These are phyloP conservation scores for Lasioglossum villosulum DNA, from an alignment of 2,888 invertebrate genomes.

Conservation along the genomic window DNA sequence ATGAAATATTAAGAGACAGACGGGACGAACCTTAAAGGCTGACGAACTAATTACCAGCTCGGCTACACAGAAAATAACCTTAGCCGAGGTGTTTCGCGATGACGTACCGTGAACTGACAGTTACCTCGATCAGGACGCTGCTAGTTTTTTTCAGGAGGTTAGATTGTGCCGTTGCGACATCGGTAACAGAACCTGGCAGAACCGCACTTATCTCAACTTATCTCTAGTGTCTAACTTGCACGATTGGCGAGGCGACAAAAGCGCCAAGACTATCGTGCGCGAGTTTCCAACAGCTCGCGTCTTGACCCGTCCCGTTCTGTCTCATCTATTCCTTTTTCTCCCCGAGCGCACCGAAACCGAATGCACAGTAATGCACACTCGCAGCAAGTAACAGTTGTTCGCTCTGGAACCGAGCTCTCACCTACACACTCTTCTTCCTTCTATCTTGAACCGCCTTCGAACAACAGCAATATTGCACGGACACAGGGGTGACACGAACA, in stretches of 20 bases:
- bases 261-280: constrained; percentile 46
- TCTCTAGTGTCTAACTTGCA: constrained; percentile 53
- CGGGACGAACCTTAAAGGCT: constrained; percentile 42
- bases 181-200: constrained; percentile 56
- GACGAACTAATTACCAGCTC: constrained; percentile 29
- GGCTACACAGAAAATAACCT: constrained; percentile 49
- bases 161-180: constrained; percentile 60
- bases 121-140: constrained; percentile 60
- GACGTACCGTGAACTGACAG: constrained; percentile 61
- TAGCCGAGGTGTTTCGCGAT: constrained; percentile 39
- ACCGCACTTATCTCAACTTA: constrained; percentile 58
- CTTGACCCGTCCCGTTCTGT: constrained; percentile 19
- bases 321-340: constrained; percentile 28
- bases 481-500: constrained; percentile 2
- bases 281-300: constrained; percentile 35
- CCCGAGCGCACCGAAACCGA: neutral
- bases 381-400: neutral
- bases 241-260: constrained; percentile 54
- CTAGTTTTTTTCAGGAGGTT: constrained; percentile 56
- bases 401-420: neutral
- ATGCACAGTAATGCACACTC: constrained; percentile 25
- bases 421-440: neutral
- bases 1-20: constrained; percentile 38
- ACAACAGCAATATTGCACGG: too few relatives aligned
- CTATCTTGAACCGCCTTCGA: neutral